These are phyloP conservation scores for Hypomesus transpacificus DNA, from an alignment of 2,113 vertebrate genomes.

Conservation along the genomic window DNA sequence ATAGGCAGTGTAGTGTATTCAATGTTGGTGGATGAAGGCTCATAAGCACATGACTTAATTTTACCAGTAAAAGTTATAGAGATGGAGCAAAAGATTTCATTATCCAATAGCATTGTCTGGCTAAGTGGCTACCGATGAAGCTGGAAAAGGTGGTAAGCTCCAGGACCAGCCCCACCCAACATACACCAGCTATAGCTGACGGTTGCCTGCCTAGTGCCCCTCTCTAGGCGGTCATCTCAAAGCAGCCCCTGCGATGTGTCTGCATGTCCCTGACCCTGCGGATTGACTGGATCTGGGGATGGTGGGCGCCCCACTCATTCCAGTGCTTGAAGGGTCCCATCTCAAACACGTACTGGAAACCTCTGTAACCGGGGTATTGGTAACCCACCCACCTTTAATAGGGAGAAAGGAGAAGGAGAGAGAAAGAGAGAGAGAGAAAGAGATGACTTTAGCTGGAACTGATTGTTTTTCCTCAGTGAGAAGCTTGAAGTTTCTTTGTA, in stretches of 20 bases:
- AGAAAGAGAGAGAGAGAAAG: slow-evolving; percentile 11
- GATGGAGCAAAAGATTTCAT: slow-evolving; percentile 28
- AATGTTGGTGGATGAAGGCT: neutral
- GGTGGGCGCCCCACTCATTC: slow-evolving; percentile 80
- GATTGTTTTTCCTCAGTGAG: neutral
- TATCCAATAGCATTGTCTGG: slow-evolving; percentile 25
- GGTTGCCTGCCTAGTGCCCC: slow-evolving; percentile 1
- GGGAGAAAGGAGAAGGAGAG: neutral
- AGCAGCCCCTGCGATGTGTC: slow-evolving; percentile 74
- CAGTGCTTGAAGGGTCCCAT: slow-evolving; percentile 76
- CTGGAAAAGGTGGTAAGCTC: slow-evolving; percentile 34
- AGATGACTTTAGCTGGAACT: neutral
- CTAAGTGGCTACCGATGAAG: slow-evolving; percentile 39
- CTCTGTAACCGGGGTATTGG: slow-evolving; percentile 82
- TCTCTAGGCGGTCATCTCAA: slow-evolving; percentile 67
- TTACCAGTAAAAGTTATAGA: slow-evolving; percentile 43
- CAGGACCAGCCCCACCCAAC: slow-evolving; percentile 14
- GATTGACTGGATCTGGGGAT: slow-evolving; percentile 80
- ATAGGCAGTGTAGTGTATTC: too few species aligned
- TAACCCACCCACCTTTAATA: slow-evolving; percentile 78
- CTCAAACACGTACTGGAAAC: slow-evolving; percentile 78
- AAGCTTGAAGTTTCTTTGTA: too few species aligned
- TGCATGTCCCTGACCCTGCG: slow-evolving; percentile 81
- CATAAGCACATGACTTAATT: slow-evolving; percentile 3
- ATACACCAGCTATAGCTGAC: slow-evolving; percentile 25